Percentiles rank a stretch among this genome's conserved stretches.
Conservation (phyloP, 2,797 vertebrate species). For the Artibeus lituratus region DNA sequence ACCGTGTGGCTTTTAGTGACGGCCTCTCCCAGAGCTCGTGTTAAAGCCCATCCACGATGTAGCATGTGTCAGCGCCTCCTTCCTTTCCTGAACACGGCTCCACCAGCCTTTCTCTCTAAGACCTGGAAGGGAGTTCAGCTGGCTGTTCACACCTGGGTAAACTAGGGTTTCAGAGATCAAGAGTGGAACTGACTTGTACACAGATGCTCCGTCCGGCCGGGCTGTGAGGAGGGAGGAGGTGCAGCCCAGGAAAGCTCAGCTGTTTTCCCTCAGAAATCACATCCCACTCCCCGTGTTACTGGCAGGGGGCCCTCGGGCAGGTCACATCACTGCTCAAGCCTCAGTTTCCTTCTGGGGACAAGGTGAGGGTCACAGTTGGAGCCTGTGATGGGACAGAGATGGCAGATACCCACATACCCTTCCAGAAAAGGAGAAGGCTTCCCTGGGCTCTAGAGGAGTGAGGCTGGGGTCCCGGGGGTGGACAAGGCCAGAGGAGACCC, state of each 20-base stretch:
- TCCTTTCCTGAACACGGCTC: neutral
- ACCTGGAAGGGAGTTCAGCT: neutral
- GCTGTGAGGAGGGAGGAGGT: rapidly evolving
- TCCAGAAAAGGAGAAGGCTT: neutral
- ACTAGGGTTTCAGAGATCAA: constrained; percentile 3
- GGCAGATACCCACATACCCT: neutral
- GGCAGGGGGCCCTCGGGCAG: neutral
- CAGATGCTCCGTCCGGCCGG: rapidly evolving
- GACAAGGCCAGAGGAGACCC: neutral
- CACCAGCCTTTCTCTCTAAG: neutral
- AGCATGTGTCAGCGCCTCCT: rapidly evolving
- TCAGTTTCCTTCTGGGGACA: neutral
- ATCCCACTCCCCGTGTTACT: rapidly evolving
- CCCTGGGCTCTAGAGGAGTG: neutral
- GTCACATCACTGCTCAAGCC: neutral
- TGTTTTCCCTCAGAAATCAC: neutral
- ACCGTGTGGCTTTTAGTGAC: rapidly evolving
- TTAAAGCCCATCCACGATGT: neutral
- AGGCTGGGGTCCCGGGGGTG: neutral
- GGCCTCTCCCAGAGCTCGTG: neutral
- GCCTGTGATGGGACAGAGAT: neutral
- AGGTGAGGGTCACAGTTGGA: neutral
- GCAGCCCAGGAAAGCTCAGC: neutral
- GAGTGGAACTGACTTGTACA: too few species aligned
- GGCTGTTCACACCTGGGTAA: neutral